A percentile compares a stretch with the other conserved stretches of the same genome.
Evolutionary conservation across 1,140 invertebrate species (phyloP).

Genomic region (Palaemon carinicauda): DNA sequence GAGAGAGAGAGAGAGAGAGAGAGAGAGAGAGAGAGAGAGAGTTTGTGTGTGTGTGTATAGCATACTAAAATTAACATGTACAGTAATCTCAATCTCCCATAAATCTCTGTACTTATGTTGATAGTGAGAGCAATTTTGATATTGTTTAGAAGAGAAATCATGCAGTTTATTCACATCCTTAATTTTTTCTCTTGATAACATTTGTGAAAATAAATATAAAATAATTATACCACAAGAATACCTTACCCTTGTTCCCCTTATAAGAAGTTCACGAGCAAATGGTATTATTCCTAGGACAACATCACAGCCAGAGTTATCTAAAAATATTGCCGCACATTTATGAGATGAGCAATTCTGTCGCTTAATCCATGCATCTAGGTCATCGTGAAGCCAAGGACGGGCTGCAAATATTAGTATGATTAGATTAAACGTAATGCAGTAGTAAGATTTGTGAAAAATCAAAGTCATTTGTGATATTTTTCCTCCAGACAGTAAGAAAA

Average conservation of each 20-base stretch:
- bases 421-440: conserved; percentile 14
- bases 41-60: too few species aligned
- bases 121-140: too few species aligned
- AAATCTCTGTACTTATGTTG: too few species aligned
- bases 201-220: not conserved
- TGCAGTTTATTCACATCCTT: not conserved
- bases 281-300: conserved; percentile 91
- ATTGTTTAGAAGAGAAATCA: too few species aligned
- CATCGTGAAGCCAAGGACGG: conserved; percentile 90
- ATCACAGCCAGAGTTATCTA: conserved; percentile 96
- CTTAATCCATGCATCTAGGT: conserved; percentile 83
- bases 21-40: too few species aligned
- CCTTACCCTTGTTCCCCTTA: conserved; percentile 69
- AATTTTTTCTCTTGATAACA: not conserved
- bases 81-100: too few species aligned
- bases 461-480: conserved; percentile 12
- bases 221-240: not conserved
- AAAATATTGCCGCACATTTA: conserved; percentile 90
- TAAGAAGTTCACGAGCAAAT: conserved; percentile 84
- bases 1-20: too few species aligned
- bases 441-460: not conserved
- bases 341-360: conserved; percentile 75
- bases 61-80: too few species aligned
- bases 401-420: not conserved
- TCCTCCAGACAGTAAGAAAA: not conserved